Conservation (phyloP, 64 coral and sea anemone genomes). For the Actinia equina region DNA sequence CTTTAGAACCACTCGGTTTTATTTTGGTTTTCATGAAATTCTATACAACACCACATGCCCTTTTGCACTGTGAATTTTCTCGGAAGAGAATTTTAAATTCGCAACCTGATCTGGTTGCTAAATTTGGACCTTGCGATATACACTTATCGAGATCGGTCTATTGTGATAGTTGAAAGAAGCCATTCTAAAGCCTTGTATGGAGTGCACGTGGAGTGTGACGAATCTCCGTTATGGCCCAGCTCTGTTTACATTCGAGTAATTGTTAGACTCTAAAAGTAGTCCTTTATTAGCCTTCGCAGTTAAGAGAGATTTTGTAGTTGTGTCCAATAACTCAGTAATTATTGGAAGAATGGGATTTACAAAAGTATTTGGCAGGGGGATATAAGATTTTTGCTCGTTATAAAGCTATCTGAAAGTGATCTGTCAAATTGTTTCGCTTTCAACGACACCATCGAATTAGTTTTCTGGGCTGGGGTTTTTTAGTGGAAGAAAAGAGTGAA, state of each 20-base stretch:
- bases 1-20: not conserved
- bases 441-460: not conserved
- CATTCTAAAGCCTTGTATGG: constrained; percentile 20
- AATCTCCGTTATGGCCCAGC: constrained; percentile 8
- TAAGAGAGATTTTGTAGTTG: not conserved
- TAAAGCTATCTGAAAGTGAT: constrained; percentile 11
- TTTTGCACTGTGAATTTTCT: not conserved
- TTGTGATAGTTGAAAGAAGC: constrained; percentile 19
- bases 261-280: constrained; percentile 10
- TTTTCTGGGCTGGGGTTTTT: not conserved
- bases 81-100: constrained; percentile 13
- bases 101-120: not conserved
- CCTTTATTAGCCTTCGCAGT: constrained; percentile 16
- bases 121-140: constrained; percentile 5
- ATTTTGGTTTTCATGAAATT: constrained; percentile 22
- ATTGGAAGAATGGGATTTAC: not conserved
- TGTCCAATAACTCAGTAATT: not conserved
- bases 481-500: not conserved
- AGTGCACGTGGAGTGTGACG: constrained; percentile 25
- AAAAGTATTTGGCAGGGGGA: not conserved
- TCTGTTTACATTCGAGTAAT: constrained; percentile 24
- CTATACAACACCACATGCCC: constrained; percentile 7
- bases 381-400: not conserved
- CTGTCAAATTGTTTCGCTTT: constrained; percentile 4
- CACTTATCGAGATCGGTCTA: constrained; percentile 7